Evolutionary conservation across 1,140 invertebrate genomes (phyloP), one percentile per base, ranked within the genome.

Genomic region (Drosophila parabipectinata): DNA sequence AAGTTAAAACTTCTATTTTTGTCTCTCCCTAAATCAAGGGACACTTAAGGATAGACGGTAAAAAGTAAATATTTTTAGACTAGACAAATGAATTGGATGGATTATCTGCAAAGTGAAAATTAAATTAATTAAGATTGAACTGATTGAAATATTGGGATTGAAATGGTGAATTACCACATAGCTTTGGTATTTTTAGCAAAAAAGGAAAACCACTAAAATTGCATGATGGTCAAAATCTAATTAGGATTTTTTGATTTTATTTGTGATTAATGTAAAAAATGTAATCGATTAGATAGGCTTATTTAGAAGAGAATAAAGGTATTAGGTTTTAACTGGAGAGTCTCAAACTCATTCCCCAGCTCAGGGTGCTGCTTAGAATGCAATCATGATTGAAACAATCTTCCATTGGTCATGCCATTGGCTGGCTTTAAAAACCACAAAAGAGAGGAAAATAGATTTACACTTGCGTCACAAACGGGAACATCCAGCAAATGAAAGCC

Each of bases 361-460:
- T 37, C 2, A 12, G 4, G 32, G 9, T 37, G 21, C 0, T n/a
- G 34, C 34, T 37, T 37, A 4, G 34, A 37, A 37, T 12, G 34
- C 3, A 37, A 37, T 37, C 34, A n/a, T 37, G 34, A 37, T 37
- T 37, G 34, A 37, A 37, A 12, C 12, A 37, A 37, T 12, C n/a
- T 30, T 32, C 48, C 14, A 37, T 9, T 32, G 28, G 15, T 45
- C 24, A 18, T 37, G 39, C 44, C 14, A 37, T 14, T 32, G 21
- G 15, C 56, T 30, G 26, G 39, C 47, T 28, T 47, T 34, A 10
- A 34, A 54, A 47, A 51, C 79, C 78, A 66, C 74, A 83, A 74
- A 71, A 75, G 79, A 78, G 69, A 37, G 50, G 71, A 60, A 74
- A 82, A 82, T 83, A 82, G 79, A 69, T 82, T 83, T 83, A 60